These are phyloP conservation scores for Fringilla coelebs DNA, from an alignment of 2,797 vertebrate genomes.

Conservation along the genomic window DNA sequence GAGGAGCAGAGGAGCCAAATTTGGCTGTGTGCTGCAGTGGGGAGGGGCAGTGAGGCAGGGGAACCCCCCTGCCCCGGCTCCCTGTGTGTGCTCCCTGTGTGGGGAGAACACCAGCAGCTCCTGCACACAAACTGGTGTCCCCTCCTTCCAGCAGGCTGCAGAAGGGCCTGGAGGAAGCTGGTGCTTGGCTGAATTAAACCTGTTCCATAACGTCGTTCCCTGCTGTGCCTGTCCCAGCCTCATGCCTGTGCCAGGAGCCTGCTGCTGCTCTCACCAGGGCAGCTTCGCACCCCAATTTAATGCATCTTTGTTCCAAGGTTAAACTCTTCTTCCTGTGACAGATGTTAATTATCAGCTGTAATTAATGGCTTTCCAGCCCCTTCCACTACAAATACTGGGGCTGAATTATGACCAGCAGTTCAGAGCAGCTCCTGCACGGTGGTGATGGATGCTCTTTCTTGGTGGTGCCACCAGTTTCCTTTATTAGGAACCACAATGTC, in stretches of 20 bases:
- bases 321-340: background rate
- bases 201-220: accelerated
- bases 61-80: background rate
- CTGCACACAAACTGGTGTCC: accelerated
- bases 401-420: background rate
- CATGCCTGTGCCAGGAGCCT: background rate
- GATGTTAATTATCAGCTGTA: background rate
- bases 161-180: background rate
- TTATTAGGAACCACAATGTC: background rate
- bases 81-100: background rate
- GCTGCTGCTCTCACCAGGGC: background rate
- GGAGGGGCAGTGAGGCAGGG: accelerated
- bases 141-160: background rate
- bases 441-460: background rate
- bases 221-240: background rate
- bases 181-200: background rate
- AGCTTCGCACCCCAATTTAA: background rate
- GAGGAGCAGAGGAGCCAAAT: background rate
- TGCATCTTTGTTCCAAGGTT: background rate
- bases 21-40: accelerated
- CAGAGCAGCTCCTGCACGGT: background rate
- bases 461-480: background rate
- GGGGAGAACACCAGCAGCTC: background rate
- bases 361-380: background rate
- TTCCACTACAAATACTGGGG: background rate